Evolutionary conservation across 2,888 invertebrate species (phyloP).

Genomic region (Bembecia ichneumoniformis): DNA sequence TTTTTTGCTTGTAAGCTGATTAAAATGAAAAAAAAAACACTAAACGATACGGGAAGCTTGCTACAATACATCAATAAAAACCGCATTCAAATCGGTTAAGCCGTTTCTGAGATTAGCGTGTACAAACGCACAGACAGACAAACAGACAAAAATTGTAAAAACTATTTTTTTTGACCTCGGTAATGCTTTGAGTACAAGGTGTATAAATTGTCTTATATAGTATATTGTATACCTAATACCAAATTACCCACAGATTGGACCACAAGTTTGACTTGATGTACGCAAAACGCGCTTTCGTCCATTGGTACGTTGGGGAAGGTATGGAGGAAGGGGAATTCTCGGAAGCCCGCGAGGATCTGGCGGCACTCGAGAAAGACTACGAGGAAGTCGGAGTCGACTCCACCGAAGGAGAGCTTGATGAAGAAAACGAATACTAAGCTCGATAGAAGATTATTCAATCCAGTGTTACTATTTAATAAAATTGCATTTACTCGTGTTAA

Average conservation of each 20-base stretch:
- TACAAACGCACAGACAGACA: too few species aligned
- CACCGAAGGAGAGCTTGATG: constrained; percentile 78
- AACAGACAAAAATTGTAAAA: too few species aligned
- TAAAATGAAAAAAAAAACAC: too few species aligned
- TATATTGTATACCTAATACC: too few species aligned
- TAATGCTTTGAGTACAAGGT: too few species aligned
- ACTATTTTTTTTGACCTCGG: too few species aligned
- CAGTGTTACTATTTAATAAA: constrained; percentile 1
- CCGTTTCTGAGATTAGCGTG: too few species aligned
- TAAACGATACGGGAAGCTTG: too few species aligned
- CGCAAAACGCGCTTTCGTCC: constrained; percentile 95
- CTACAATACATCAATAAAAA: too few species aligned
- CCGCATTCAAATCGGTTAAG: too few species aligned
- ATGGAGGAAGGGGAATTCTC: constrained; percentile 92
- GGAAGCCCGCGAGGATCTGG: constrained; percentile 89
- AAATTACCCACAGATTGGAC: constrained; percentile 75
- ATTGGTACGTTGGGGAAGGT: constrained; percentile 93
- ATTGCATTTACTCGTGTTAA: constrained; percentile 1
- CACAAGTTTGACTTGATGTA: constrained; percentile 98
- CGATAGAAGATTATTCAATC: not conserved
- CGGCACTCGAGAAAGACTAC: constrained; percentile 84
- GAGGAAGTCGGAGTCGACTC: constrained; percentile 86
- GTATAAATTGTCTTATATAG: too few species aligned
- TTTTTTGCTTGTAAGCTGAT: too few species aligned
- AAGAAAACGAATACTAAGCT: constrained; percentile 76